Base-by-base conservation (phyloP, 2,797 vertebrate genomes). In the Chelon labrosus region DNA sequence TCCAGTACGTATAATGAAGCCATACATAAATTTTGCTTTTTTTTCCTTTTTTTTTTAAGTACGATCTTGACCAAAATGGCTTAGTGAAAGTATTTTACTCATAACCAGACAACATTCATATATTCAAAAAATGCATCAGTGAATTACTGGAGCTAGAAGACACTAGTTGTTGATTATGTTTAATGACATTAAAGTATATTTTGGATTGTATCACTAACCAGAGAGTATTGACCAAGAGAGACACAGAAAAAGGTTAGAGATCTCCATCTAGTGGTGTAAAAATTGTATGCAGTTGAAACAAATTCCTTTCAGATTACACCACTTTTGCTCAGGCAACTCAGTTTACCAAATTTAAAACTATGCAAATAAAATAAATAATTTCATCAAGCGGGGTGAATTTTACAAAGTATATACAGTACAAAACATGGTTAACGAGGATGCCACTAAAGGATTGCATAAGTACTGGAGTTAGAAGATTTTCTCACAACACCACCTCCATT, bases 191-290 rank as follows among this genome's bases (percentile, higher is more conserved):
- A n/a, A 6, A 46, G 44, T 8, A 17, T 17, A 46, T 9, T 46
- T 46, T 17, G 17, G 6, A 17, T n/a, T 13, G 17, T 46, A 51
- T 53, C 6, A 62, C 35, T 16, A 7, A 41, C n/a, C 14, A 41
- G 0, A 53, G 13, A 2, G 8, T 8, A 37, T 2, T 25, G 16
- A 22, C 11, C 5, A 53, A 9, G 0, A 59, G 11, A 37, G 35
- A 5, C 25, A 16, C 5, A 41, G 71, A 60, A 55, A 59, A 41
- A 74, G 9, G 50, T 62, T 35, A 42, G 81, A 90, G 42, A 68
- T 41, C 82, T 0, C 91, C 90, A 87, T 73, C 88, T 90, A 90
- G 88, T 91, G 92, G 87, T 42, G 3, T 4, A 27, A 70, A 68
- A 5, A 8, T 16, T 7, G 10, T 8, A 82, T 71, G 69, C 82